These are phyloP conservation scores for Callaeas wilsoni DNA, from an alignment of 2,113 vertebrate genomes.

Conservation along the genomic window DNA sequence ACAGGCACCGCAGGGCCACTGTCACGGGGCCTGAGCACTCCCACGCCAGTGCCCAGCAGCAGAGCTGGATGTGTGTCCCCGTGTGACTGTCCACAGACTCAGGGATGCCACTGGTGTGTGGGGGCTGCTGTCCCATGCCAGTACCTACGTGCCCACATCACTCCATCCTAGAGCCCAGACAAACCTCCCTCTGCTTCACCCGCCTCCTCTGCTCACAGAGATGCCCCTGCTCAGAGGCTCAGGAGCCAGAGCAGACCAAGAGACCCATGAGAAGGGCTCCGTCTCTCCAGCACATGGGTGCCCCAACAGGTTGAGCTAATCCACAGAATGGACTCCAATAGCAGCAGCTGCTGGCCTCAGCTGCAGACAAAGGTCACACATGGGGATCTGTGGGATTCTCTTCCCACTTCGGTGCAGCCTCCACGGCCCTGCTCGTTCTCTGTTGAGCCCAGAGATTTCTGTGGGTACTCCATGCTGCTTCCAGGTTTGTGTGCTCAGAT, in stretches of 20 bases:
- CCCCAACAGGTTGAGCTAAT: background rate
- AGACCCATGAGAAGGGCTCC: background rate
- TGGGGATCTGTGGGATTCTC: background rate
- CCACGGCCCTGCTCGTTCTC: accelerated
- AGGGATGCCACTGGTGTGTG: background rate
- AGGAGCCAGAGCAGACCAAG: background rate
- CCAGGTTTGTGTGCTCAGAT: accelerated
- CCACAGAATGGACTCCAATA: accelerated
- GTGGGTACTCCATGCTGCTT: accelerated
- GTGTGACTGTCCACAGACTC: background rate
- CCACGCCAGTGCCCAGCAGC: accelerated
- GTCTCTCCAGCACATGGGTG: background rate
- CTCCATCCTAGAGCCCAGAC: background rate
- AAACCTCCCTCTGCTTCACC: background rate
- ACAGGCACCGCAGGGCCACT: accelerated
- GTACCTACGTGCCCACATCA: accelerated
- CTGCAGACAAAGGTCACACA: background rate
- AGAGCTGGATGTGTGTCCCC: accelerated
- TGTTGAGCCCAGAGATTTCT: background rate
- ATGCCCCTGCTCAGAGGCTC: background rate
- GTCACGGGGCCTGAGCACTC: background rate
- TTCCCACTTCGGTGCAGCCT: accelerated
- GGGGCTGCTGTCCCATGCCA: background rate
- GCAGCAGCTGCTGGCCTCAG: background rate
- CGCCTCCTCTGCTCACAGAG: background rate